These are phyloP conservation scores for Cirrhinus mrigala DNA, from an alignment of 2,797 vertebrate genomes.

Conservation along the genomic window DNA sequence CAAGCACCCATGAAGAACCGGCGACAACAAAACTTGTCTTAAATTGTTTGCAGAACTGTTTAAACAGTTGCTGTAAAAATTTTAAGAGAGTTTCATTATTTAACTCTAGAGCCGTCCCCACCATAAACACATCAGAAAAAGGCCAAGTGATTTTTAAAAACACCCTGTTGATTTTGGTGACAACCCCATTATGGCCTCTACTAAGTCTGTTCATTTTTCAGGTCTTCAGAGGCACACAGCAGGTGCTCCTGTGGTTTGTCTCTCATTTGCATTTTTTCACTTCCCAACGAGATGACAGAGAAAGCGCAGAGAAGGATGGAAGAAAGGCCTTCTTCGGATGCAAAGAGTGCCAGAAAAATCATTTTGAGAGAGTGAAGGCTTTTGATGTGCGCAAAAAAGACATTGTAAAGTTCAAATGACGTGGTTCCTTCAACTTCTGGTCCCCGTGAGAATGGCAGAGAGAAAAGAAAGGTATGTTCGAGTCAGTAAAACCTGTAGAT, in stretches of 20 bases:
- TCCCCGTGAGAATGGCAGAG: constrained; percentile 47
- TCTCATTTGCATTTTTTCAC: constrained; percentile 61
- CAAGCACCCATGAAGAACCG: constrained; percentile 47
- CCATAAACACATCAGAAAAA: constrained; percentile 26
- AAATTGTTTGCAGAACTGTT: constrained; percentile 60
- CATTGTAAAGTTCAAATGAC: constrained; percentile 50
- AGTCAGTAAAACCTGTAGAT: constrained; percentile 13
- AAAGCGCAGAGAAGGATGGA: neutral
- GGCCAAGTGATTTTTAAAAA: constrained; percentile 43
- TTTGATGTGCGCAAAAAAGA: constrained; percentile 63
- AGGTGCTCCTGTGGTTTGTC: constrained; percentile 46
- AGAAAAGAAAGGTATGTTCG: neutral
- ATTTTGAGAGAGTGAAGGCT: constrained; percentile 46
- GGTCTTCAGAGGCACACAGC: constrained; percentile 48
- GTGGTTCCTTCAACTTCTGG: constrained; percentile 27
- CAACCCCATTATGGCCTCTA: constrained; percentile 38
- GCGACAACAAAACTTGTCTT: constrained; percentile 60
- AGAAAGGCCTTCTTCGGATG: constrained; percentile 18
- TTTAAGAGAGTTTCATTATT: constrained; percentile 26
- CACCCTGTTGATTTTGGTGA: constrained; percentile 49
- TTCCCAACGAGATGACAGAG: constrained; percentile 61
- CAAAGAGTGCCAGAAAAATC: constrained; percentile 51
- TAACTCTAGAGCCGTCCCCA: neutral
- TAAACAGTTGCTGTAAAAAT: constrained; percentile 61
- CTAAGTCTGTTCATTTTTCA: constrained; percentile 52